Conservation (phyloP, 2,888 invertebrate species). For the Chesias legatella region DNA sequence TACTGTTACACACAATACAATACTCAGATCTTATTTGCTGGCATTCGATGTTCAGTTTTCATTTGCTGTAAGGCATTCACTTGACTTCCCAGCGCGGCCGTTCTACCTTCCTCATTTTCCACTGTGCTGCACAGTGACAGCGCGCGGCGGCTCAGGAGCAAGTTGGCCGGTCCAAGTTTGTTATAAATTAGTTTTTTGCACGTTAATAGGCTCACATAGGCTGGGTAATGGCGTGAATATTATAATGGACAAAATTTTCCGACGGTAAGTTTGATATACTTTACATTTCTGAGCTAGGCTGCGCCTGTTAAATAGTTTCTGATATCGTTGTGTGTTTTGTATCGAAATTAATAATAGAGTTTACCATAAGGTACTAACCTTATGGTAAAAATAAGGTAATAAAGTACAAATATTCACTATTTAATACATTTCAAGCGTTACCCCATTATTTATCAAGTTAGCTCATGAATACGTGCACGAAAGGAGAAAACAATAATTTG, state of each 20-base stretch:
- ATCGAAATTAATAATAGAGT: too few species aligned
- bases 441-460: too few species aligned
- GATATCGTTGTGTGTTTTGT: too few species aligned
- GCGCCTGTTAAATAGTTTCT: too few species aligned
- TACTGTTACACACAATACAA: too few species aligned
- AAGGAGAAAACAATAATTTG: background rate
- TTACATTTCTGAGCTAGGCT: background rate
- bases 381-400: too few species aligned
- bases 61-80: background rate
- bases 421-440: too few species aligned
- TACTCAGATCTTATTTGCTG: too few species aligned
- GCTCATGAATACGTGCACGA: too few species aligned
- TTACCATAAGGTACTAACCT: too few species aligned
- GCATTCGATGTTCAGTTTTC: background rate
- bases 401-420: too few species aligned
- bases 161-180: constrained; percentile 23
- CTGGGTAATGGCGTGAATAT: constrained; percentile 15
- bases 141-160: constrained; percentile 22
- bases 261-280: constrained; percentile 4
- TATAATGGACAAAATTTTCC: constrained; percentile 16
- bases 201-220: constrained; percentile 13
- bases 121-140: constrained; percentile 11
- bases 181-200: constrained; percentile 32
- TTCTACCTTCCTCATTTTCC: constrained; percentile 10
- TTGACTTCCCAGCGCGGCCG: background rate